Evolutionary conservation across 2,113 vertebrate species (phyloP).

Genomic region (Panthera leo): DNA sequence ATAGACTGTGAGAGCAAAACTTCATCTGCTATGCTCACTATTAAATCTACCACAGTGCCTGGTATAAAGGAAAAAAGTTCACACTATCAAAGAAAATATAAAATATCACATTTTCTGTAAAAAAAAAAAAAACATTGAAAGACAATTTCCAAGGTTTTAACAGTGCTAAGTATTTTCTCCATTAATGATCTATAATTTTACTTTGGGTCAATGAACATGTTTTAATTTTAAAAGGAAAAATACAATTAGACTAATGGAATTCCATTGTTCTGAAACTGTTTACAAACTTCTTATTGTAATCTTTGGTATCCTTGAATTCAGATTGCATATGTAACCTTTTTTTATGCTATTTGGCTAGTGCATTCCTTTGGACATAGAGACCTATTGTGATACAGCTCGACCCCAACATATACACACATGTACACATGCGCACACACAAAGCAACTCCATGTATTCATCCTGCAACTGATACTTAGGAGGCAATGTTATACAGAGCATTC

Average conservation of each 20-base stretch:
- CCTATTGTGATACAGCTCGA: not conserved
- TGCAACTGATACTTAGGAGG: not conserved
- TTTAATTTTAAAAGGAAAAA: not conserved
- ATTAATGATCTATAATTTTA: not conserved
- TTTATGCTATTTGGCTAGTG: not conserved
- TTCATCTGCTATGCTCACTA: not conserved
- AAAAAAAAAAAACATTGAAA: not conserved
- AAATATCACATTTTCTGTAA: not conserved
- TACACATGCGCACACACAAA: not conserved
- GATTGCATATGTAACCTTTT: not conserved
- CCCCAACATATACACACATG: fast-evolving
- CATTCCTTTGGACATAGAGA: not conserved
- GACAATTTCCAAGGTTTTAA: not conserved
- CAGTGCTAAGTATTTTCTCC: not conserved
- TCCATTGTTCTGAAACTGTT: not conserved
- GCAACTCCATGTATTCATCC: not conserved
- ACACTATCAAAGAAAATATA: not conserved
- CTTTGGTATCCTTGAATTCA: not conserved
- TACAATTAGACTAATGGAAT: not conserved
- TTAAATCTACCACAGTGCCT: not conserved
- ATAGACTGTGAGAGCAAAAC: not conserved
- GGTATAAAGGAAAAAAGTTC: not conserved
- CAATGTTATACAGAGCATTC: not conserved
- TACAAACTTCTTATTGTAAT: not conserved
- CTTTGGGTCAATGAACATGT: not conserved